These are phyloP conservation scores for Fulica atra DNA, from an alignment of 2,113 vertebrate genomes.

Conservation along the genomic window DNA sequence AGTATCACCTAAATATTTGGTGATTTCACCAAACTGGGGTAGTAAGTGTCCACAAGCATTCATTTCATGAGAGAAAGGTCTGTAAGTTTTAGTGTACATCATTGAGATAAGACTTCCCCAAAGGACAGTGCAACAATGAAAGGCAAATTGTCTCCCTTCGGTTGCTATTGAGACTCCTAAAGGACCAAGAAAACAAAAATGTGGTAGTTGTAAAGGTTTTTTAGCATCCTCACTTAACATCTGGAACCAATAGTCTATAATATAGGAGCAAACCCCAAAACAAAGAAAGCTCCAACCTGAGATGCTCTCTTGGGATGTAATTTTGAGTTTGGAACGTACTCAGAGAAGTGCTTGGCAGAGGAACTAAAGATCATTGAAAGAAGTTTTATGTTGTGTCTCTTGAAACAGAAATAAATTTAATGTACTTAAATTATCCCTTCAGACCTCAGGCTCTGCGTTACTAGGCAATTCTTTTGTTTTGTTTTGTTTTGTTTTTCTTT, in stretches of 20 bases:
- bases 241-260: constrained; percentile 30
- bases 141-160: not conserved
- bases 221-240: not conserved
- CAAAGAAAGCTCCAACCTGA: constrained; percentile 34
- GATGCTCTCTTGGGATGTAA: constrained; percentile 27
- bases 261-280: constrained; percentile 9
- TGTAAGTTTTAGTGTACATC: not conserved
- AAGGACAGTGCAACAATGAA: not conserved
- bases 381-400: constrained; percentile 51
- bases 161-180: not conserved
- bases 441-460: not conserved
- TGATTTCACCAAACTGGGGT: not conserved
- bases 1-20: not conserved
- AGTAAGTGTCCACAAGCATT: not conserved
- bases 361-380: constrained; percentile 11
- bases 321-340: constrained; percentile 33
- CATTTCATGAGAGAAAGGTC: not conserved
- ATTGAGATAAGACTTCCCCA: not conserved
- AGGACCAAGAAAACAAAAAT: not conserved
- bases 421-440: constrained; percentile 24
- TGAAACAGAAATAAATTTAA: constrained; percentile 51
- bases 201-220: not conserved
- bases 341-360: constrained; percentile 35
- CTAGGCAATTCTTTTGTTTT: not conserved
- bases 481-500: not conserved